Evolutionary conservation across 2,888 invertebrate species (phyloP).

Genomic region (Tetragnatha montana): DNA sequence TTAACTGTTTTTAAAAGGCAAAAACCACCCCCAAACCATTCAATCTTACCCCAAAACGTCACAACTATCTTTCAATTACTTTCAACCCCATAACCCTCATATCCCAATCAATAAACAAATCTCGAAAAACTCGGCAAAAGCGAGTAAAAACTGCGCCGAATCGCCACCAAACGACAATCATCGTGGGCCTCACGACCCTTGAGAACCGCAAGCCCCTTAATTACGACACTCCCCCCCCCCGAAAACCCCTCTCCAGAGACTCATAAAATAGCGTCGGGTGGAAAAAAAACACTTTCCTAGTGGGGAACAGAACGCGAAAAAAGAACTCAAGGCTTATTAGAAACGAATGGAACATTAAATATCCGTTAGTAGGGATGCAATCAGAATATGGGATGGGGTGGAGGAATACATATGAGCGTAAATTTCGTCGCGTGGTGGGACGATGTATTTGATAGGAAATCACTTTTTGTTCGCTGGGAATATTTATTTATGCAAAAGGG

Average conservation of each 20-base stretch:
- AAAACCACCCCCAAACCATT: too few species aligned
- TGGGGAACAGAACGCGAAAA: constrained; percentile 8
- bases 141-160: background rate
- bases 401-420: background rate
- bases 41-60: too few species aligned
- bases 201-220: background rate
- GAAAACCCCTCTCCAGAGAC: background rate
- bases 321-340: constrained; percentile 19
- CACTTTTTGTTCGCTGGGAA: background rate
- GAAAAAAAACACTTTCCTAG: background rate
- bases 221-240: background rate
- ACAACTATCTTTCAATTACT: background rate
- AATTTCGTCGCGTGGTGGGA: background rate
- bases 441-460: background rate
- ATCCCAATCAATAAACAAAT: background rate
- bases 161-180: background rate
- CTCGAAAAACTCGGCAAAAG: background rate
- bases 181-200: background rate
- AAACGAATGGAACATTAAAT: constrained; percentile 53
- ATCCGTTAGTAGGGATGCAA: constrained; percentile 49
- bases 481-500: background rate
- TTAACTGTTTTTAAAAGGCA: too few species aligned
- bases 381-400: constrained; percentile 32
- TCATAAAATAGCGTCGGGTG: background rate
- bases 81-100: background rate